Evolutionary conservation across 92 coral and sea anemone genomes (phyloP), one percentile per base, ranked within the genome.

Genomic region (Palythoa grandis): DNA sequence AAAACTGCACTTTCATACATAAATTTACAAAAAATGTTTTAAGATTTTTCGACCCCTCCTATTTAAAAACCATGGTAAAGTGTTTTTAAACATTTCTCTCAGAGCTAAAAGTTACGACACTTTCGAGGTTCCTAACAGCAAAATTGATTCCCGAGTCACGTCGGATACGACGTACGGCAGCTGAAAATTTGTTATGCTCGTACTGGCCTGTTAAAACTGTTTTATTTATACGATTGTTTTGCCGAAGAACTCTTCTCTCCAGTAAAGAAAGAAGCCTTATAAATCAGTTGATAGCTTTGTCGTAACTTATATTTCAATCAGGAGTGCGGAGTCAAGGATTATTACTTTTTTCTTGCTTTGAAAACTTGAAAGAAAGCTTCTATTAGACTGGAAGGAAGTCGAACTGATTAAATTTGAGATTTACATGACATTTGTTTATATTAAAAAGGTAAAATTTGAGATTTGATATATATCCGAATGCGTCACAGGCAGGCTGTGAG

Each of bases 211-310:
- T 43, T 43, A 43, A 25, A 69, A 29, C 74, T 69, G 47, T 11
- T 69, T 69, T 69, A 69, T 69, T 69, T n/a, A 63, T 63, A 69
- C 19, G 65, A 9, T 69, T 25, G 74, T 25, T 11, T 69, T 69
- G 17, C 20, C 3, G 65, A 58, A 58, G 12, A 58, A 11, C 5
- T 17, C 12, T 11, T 58, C 65, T 58, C 65, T 14, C 65, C 65
- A 5, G 65, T 20, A 25, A 69, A 10, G 24, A 7, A 1, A 69
- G 14, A 69, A 69, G 15, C 5, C 1, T 35, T 14, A 9, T 47
- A 35, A 2, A 69, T 25, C 47, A 69, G 74, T 69, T 11, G 74
- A 29, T 69, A 11, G 5, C 47, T 69, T 67, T 7, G 25, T 12
- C 9, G 48, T 69, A 12, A 3, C 6, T 69, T 0, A 25, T 9